Evolutionary conservation across 1,140 invertebrate species (phyloP).

Genomic region (Uloborus diversus): DNA sequence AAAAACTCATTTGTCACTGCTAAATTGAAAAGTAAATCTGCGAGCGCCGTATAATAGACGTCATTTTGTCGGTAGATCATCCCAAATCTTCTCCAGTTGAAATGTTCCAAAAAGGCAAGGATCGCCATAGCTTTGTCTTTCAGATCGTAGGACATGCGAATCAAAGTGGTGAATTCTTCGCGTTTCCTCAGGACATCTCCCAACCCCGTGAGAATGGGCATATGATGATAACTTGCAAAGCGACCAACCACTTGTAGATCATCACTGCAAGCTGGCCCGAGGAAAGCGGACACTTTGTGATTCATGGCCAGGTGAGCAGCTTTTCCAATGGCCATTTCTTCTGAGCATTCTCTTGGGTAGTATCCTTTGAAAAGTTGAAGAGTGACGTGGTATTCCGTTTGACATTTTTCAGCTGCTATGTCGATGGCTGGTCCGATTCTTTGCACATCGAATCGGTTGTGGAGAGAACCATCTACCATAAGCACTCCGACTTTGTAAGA

Average conservation of each 20-base stretch:
- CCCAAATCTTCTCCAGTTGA: constrained; percentile 58
- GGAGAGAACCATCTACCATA: constrained; percentile 74
- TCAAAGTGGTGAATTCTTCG: constrained; percentile 52
- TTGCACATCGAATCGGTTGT: constrained; percentile 80
- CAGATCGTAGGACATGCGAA: constrained; percentile 59
- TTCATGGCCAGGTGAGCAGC: constrained; percentile 81
- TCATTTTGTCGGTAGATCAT: constrained; percentile 57
- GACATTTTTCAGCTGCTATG: constrained; percentile 68
- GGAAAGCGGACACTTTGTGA: constrained; percentile 82
- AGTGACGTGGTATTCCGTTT: constrained; percentile 70
- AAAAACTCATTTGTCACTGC: not conserved
- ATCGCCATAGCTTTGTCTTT: constrained; percentile 58
- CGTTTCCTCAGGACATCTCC: constrained; percentile 58
- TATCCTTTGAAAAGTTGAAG: constrained; percentile 66
- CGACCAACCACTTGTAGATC: constrained; percentile 58
- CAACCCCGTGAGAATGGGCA: constrained; percentile 57
- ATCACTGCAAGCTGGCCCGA: constrained; percentile 75
- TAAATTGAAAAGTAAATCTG: constrained; percentile 48
- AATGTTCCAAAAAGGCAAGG: constrained; percentile 53
- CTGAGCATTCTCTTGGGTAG: constrained; percentile 71
- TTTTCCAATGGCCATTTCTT: constrained; percentile 74
- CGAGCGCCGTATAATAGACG: constrained; percentile 58
- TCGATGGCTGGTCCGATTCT: constrained; percentile 86
- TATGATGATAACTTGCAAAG: constrained; percentile 31
- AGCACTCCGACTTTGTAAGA: constrained; percentile 81